Percentiles rank a stretch among this genome's conserved stretches.
Conservation (phyloP, 2,797 vertebrate genomes). For the Schizopygopsis malacanthus region DNA sequence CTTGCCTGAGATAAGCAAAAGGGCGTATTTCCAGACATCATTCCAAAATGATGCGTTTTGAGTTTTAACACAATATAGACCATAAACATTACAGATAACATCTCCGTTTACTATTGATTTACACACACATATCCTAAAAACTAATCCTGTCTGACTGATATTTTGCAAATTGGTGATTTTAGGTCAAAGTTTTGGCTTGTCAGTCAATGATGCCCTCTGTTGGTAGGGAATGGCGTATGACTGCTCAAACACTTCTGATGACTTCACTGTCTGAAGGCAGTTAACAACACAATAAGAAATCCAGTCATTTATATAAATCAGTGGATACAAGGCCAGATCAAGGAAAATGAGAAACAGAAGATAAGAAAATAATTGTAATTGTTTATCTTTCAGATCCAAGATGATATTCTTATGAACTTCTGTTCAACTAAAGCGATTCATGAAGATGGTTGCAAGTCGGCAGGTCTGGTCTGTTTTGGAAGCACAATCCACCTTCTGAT, state of each 20-base stretch:
- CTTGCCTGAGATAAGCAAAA: no score
- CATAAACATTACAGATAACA: not conserved
- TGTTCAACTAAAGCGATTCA: conserved; percentile 83
- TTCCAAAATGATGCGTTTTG: not conserved
- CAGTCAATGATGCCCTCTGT: not conserved
- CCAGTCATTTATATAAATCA: not conserved
- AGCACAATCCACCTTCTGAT: conserved; percentile 82
- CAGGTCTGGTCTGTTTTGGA: conserved; percentile 76
- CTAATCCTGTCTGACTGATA: not conserved
- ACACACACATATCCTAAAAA: not conserved
- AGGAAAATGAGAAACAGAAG: not conserved
- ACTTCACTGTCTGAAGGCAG: not conserved
- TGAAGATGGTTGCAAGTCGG: conserved; percentile 79
- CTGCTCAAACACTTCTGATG: not conserved
- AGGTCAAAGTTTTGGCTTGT: not conserved
- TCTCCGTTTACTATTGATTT: not conserved
- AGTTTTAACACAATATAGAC: no score
- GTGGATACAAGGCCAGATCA: not conserved
- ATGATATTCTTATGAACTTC: conserved; percentile 85
- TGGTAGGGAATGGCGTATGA: not conserved
- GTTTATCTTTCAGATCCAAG: conserved; percentile 81
- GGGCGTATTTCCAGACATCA: no score
- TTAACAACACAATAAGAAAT: not conserved
- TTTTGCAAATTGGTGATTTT: not conserved
- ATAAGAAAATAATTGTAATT: not conserved